These are phyloP conservation scores for Cordilura impudica DNA, from an alignment of 2,888 invertebrate genomes.

Conservation along the genomic window DNA sequence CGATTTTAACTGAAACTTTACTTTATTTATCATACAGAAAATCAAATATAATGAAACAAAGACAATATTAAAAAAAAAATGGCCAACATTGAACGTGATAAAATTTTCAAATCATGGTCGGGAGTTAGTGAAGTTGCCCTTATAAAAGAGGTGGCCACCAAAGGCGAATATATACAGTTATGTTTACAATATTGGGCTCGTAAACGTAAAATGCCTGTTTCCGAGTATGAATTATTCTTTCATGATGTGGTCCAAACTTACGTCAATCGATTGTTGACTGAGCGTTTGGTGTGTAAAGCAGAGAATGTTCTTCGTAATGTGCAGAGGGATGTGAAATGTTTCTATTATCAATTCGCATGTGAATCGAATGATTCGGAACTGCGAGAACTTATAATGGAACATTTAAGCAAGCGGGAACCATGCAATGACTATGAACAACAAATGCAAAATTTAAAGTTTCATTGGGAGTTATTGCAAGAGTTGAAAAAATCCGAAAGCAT, in stretches of 20 bases:
- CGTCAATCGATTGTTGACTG: slow-evolving; percentile 73
- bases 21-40: too few species aligned
- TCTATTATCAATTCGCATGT: slow-evolving; percentile 79
- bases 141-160: slow-evolving; percentile 77
- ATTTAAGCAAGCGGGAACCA: slow-evolving; percentile 80
- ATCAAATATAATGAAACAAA: too few species aligned
- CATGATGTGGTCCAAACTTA: slow-evolving; percentile 75
- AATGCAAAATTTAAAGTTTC: slow-evolving; percentile 69
- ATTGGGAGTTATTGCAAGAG: slow-evolving; percentile 72
- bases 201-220: slow-evolving; percentile 67
- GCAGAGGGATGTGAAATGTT: slow-evolving; percentile 72
- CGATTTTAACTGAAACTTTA: too few species aligned
- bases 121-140: slow-evolving; percentile 73
- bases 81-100: slow-evolving; percentile 67
- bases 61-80: slow-evolving; percentile 32
- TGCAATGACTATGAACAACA: slow-evolving; percentile 68
- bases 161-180: slow-evolving; percentile 75
- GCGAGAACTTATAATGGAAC: slow-evolving; percentile 83
- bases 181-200: slow-evolving; percentile 74
- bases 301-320: slow-evolving; percentile 72
- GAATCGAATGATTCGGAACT: slow-evolving; percentile 81
- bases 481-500: slow-evolving; percentile 67
- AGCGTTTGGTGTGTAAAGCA: slow-evolving; percentile 72
- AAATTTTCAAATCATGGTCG: slow-evolving; percentile 75
- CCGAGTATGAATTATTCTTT: slow-evolving; percentile 72